Evolutionary conservation across 2,888 invertebrate species (phyloP).

Genomic region (Steinernema hermaphroditum): DNA sequence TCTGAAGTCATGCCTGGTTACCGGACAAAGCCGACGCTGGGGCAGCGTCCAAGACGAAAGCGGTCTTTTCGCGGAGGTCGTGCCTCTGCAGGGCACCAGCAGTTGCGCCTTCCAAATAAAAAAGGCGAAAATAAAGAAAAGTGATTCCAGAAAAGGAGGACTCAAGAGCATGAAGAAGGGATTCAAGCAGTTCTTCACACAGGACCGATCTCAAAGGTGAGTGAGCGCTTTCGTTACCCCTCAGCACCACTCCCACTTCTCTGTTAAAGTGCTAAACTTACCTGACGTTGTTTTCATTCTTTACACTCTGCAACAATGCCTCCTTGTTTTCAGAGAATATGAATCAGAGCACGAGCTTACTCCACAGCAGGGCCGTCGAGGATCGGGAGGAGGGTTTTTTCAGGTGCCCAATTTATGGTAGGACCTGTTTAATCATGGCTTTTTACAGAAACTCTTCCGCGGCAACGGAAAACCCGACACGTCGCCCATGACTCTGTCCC

Average conservation of each 20-base stretch:
- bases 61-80: constrained; percentile 6
- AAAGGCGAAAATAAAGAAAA: constrained; percentile 9
- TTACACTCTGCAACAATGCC: neutral
- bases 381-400: constrained; percentile 36
- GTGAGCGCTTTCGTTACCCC: neutral
- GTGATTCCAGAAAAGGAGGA: constrained; percentile 30
- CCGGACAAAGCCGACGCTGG: constrained; percentile 23
- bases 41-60: constrained; percentile 20
- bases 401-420: constrained; percentile 24
- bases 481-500: constrained; percentile 11
- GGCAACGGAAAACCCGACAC: constrained; percentile 32
- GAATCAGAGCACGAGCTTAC: constrained; percentile 26
- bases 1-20: constrained; percentile 23
- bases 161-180: constrained; percentile 42
- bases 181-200: constrained; percentile 38
- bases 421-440: too few species aligned
- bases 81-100: constrained; percentile 4
- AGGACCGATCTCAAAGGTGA: constrained; percentile 17
- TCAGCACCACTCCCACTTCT: too few species aligned
- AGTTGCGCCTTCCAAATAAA: constrained; percentile 20
- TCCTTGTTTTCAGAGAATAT: constrained; percentile 25
- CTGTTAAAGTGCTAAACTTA: neutral
- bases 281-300: constrained; percentile 6
- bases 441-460: constrained; percentile 39
- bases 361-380: constrained; percentile 34